Percentiles rank a stretch among this genome's conserved stretches.
These are phyloP conservation scores for Pandemis heparana DNA, from an alignment of 2,888 invertebrate genomes.

Conservation along the genomic window DNA sequence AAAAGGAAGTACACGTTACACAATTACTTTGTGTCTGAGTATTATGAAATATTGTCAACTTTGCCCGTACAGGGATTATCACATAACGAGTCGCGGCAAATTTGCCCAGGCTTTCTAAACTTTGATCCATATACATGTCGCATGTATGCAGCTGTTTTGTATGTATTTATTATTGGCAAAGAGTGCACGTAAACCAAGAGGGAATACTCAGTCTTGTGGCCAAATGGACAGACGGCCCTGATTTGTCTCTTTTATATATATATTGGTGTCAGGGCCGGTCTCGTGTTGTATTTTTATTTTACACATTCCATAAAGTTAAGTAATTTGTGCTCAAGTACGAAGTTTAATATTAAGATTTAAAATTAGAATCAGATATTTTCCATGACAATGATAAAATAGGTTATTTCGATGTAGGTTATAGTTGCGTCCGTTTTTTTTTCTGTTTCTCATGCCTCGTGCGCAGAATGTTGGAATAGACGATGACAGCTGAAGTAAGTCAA, in stretches of 20 bases:
- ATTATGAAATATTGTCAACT: too few species aligned
- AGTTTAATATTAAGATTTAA: slow-evolving; percentile 40
- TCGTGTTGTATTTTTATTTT: slow-evolving; percentile 33
- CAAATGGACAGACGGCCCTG: slow-evolving; percentile 36
- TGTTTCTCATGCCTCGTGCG: slow-evolving; percentile 7
- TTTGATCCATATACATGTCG: too few species aligned
- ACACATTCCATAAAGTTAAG: slow-evolving; percentile 40
- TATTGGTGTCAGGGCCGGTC: slow-evolving; percentile 34
- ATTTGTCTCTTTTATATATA: slow-evolving; percentile 36
- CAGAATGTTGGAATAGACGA: not conserved
- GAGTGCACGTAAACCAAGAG: not conserved
- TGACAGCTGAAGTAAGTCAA: too few species aligned
- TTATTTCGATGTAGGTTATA: slow-evolving; percentile 14
- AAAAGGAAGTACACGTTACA: too few species aligned
- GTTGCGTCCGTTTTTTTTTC: slow-evolving; percentile 30
- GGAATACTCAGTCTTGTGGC: slow-evolving; percentile 42
- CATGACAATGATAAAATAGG: slow-evolving; percentile 34
- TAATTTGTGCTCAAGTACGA: slow-evolving; percentile 45
- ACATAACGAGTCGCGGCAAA: too few species aligned
- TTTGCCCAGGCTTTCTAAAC: too few species aligned
- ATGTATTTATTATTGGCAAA: not conserved
- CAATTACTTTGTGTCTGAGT: too few species aligned
- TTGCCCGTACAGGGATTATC: too few species aligned
- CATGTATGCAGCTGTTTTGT: too few species aligned
- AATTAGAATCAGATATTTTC: slow-evolving; percentile 20